Percentiles rank a stretch among this genome's conserved stretches.
Conservation (phyloP, 2,888 invertebrate genomes). For the Meandrusa payeni region DNA sequence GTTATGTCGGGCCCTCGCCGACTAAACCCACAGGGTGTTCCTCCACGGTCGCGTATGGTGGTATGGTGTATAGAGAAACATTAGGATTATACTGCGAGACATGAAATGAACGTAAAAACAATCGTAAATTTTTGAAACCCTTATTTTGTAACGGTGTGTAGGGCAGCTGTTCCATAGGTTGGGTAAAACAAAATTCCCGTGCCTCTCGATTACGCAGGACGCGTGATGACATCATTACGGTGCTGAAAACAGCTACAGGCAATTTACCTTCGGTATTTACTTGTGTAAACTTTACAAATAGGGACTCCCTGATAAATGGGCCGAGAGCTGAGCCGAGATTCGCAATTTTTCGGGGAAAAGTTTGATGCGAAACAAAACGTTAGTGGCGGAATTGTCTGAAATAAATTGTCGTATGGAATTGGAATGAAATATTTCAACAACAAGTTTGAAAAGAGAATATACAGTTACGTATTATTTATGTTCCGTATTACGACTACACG, state of each 20-base stretch:
- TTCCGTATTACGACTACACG: too few relatives aligned
- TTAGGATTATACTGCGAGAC: too few relatives aligned
- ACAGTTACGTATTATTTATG: too few relatives aligned
- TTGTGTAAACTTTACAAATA: slow-evolving; percentile 55
- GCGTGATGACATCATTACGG: slow-evolving; percentile 64
- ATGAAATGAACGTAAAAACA: too few relatives aligned
- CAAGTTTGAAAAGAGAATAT: too few relatives aligned
- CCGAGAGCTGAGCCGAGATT: slow-evolving; percentile 4
- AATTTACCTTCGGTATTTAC: slow-evolving; percentile 60
- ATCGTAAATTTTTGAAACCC: too few relatives aligned
- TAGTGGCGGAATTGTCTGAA: slow-evolving; percentile 6
- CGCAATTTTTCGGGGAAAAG: slow-evolving; percentile 8
- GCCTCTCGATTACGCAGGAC: slow-evolving; percentile 52
- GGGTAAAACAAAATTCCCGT: slow-evolving; percentile 46
- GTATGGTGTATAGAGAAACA: too few relatives aligned
- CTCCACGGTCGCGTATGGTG: too few relatives aligned
- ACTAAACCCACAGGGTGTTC: too few relatives aligned
- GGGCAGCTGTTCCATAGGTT: slow-evolving; percentile 27
- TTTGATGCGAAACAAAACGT: slow-evolving; percentile 7
- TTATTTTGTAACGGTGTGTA: slow-evolving; percentile 36
- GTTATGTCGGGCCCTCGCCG: too few relatives aligned
- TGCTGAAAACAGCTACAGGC: slow-evolving; percentile 58
- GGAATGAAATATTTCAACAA: slow-evolving; percentile 5
- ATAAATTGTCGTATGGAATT: slow-evolving; percentile 3
- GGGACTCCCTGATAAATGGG: slow-evolving; percentile 3